Percentiles rank a stretch among this genome's conserved stretches.
Conservation (phyloP, 2,888 invertebrate species). For the Mythimna pallens region DNA sequence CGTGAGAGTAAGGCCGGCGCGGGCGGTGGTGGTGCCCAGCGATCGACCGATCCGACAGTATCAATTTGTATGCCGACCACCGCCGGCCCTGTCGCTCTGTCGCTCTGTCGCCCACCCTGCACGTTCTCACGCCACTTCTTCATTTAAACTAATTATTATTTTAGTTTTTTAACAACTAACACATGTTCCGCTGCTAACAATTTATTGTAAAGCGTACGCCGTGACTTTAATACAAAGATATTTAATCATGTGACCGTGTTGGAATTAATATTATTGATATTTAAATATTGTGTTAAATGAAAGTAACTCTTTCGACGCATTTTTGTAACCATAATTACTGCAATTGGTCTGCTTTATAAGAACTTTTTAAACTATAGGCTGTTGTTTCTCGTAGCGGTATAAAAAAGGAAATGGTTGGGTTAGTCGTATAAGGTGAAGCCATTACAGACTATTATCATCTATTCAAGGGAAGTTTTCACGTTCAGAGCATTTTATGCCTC, state of each 20-base stretch:
- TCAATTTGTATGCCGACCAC: slow-evolving; percentile 85
- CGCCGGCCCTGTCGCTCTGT: slow-evolving; percentile 49
- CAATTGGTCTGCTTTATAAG: slow-evolving; percentile 32
- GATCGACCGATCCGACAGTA: slow-evolving; percentile 81
- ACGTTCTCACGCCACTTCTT: slow-evolving; percentile 86
- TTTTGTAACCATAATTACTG: slow-evolving; percentile 32
- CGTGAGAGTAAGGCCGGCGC: slow-evolving; percentile 82
- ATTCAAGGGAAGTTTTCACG: slow-evolving; percentile 69
- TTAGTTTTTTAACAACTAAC: slow-evolving; percentile 80
- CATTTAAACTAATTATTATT: slow-evolving; percentile 87
- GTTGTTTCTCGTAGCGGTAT: slow-evolving; percentile 23
- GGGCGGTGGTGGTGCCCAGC: slow-evolving; percentile 67
- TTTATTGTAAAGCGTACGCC: slow-evolving; percentile 66
- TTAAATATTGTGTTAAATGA: slow-evolving; percentile 40
- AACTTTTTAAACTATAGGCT: slow-evolving; percentile 16
- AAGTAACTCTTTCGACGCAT: slow-evolving; percentile 27
- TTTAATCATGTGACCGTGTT: slow-evolving; percentile 58
- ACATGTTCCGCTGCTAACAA: slow-evolving; percentile 79
- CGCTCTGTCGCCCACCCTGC: slow-evolving; percentile 78
- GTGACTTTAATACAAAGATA: slow-evolving; percentile 78
- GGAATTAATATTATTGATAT: slow-evolving; percentile 50
- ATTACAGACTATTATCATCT: slow-evolving; percentile 74
- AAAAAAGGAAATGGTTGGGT: slow-evolving; percentile 59
- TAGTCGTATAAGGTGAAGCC: slow-evolving; percentile 70
- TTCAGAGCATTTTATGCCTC: slow-evolving; percentile 56